Base-by-base conservation (phyloP, 2,797 vertebrate genomes). In the Cuculus canorus region DNA sequence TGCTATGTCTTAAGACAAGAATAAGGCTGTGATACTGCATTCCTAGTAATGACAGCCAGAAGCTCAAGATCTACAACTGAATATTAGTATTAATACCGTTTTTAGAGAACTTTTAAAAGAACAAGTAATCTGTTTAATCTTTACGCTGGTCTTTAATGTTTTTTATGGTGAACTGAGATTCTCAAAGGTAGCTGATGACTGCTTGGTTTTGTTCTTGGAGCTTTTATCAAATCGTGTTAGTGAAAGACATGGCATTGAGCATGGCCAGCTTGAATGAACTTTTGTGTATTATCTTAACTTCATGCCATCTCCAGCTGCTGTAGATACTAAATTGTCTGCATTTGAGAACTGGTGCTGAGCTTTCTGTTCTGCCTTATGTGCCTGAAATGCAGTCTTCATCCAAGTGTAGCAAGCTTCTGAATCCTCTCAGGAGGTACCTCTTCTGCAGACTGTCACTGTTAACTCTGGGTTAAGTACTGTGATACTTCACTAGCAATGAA, bases 391-490 rank as follows among this genome's bases (percentile, higher is more conserved):
- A 63, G 71, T 87, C 84, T 78, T 87, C 81, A 81, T 54, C 86
- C 52, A 3, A 35, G 69, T 30, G 33, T 83, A 64, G 93, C 80
- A 4, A 83, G 82, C 77, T 90, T 94, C 82, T 86, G 83, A 88
- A 65, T 45, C 93, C 77, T 83, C 80, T 92, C 86, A 80, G 93
- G 93, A 96, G 54, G n/a, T 72, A 25, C 84, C 86, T 88, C 78
- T 96, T 76, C 91, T 85, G 83, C 91, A 92, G 86, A 85, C 84
- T 79, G 92, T 83, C 81, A 65, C 89, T 85, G 86, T 90, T 94
- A 90, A 82, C 85, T 93, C 90, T 94, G 84, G 69, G 90, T 91
- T 83, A 66, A 83, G 82, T 90, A 87, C 92, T 95, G 85, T 73
- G 90, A 45, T 80, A 69, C 86, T 79, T 91, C 83, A 91, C 82